Evolutionary conservation across 2,113 vertebrate genomes (phyloP), one percentile per base, ranked within the genome.

Genomic region (Aptenodytes forsteri): DNA sequence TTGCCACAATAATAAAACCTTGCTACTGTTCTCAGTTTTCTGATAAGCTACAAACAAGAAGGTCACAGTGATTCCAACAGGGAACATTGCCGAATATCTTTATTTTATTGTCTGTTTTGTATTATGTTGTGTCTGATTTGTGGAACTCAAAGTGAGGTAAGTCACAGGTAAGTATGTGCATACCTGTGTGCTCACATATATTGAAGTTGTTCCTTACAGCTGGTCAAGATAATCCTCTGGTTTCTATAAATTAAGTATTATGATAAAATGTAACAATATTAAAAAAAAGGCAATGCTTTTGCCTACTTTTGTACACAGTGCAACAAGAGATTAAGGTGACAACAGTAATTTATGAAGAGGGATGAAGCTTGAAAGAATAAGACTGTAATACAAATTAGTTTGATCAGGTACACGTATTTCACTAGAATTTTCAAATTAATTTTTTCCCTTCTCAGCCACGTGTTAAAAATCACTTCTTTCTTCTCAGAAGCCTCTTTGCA

Each of bases 161-260:
- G 19, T 75, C 36, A 81, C 26, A 27, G 20, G 5, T 81, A 52
- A 72, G 10, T 44, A 44, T 14, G 9, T 49, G 26, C 17, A 26
- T 42, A 55, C 5, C 5, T 47, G 9, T 47, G 61, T 55, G 46
- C 8, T 13, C 36, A 38, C 0, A 0, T 54, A n/a, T 34, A 52
- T 26, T 49, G 17, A 58, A 81, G 16, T 49, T 18, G 20, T 56
- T 78, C 54, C 50, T 56, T 61, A 78, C 5, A 62, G 8, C 2
- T 82, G 5, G 16, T 49, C 9, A 82, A 90, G 59, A 85, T 42
- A 76, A 26, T 25, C 6, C 34, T 58, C 44, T 69, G 16, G 32
- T 84, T 89, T n/a, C 61, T 55, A 18, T 16, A 36, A 82, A 84
- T 36, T 36, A 79, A 9, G 2, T 34, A 50, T 83, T 55, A n/a